Conservation (phyloP, 2,888 invertebrate genomes). For the Slavum lentiscoides region DNA sequence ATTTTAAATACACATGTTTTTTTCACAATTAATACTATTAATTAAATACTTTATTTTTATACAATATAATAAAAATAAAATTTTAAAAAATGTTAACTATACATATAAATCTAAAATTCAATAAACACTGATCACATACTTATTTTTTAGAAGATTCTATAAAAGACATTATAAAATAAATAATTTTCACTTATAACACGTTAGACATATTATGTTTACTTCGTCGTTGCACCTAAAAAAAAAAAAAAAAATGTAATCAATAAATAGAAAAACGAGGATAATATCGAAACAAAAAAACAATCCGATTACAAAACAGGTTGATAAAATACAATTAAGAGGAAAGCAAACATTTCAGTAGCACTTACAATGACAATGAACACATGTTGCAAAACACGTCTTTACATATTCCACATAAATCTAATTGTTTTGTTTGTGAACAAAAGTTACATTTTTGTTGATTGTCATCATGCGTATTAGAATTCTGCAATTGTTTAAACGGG, state of each 20-base stretch:
- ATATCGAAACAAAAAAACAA: too few relatives aligned
- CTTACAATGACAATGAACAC: constrained; percentile 47
- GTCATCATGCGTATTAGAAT: not conserved
- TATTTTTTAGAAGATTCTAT: not conserved
- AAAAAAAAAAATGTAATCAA: not conserved
- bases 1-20: too few relatives aligned
- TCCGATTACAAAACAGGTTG: too few relatives aligned
- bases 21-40: too few relatives aligned
- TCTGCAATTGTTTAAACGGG: not conserved
- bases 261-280: not conserved
- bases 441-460: constrained; percentile 29
- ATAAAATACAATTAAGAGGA: not conserved
- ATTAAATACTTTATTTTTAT: too few relatives aligned
- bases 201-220: constrained; percentile 32
- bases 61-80: too few relatives aligned
- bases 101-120: constrained; percentile 9
- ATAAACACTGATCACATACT: constrained; percentile 1
- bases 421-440: constrained; percentile 36
- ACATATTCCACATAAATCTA: constrained; percentile 40
- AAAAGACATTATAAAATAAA: not conserved
- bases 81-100: not conserved
- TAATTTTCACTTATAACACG: constrained; percentile 32
- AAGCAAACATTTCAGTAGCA: not conserved
- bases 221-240: constrained; percentile 2
- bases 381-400: constrained; percentile 38